Percentiles rank a stretch among this genome's conserved stretches.
Evolutionary conservation across 92 coral and sea anemone species (phyloP).

Genomic region (Diadumene lineata): DNA sequence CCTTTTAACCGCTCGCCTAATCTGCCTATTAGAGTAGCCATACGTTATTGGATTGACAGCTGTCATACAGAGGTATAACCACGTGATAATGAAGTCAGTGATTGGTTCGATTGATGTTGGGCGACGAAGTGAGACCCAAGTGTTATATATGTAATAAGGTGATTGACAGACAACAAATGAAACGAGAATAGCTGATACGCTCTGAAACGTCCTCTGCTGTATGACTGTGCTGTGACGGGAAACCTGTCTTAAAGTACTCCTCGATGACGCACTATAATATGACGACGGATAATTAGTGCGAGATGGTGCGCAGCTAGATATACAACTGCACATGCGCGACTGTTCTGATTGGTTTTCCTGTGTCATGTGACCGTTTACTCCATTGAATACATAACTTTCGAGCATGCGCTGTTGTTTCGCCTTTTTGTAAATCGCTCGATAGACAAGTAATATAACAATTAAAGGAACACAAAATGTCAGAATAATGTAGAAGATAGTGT

Average conservation of each 20-base stretch:
- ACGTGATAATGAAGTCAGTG: constrained; percentile 75
- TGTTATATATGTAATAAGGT: constrained; percentile 69
- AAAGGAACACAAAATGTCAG: constrained; percentile 68
- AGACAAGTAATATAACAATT: constrained; percentile 53
- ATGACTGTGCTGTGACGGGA: constrained; percentile 58
- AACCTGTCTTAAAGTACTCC: constrained; percentile 11
- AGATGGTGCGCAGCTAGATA: constrained; percentile 8
- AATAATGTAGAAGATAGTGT: constrained; percentile 46
- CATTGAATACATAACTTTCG: constrained; percentile 35
- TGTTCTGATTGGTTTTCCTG: neutral
- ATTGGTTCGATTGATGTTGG: constrained; percentile 40
- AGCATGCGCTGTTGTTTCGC: constrained; percentile 61
- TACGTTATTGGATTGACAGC: constrained; percentile 84
- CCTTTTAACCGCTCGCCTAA: constrained; percentile 64
- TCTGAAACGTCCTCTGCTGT: constrained; percentile 81
- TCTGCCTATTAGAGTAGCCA: constrained; percentile 85
- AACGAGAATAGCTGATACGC: constrained; percentile 58
- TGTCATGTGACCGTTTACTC: constrained; percentile 26
- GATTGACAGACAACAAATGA: constrained; percentile 62
- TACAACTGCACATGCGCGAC: constrained; percentile 29
- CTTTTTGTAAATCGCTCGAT: constrained; percentile 73
- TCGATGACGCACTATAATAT: constrained; percentile 24
- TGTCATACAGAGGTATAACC: constrained; percentile 66
- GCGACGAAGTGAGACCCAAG: constrained; percentile 18
- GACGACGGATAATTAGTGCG: constrained; percentile 14